A percentile compares a stretch with the other conserved stretches of the same genome.
Conservation (phyloP, 2,888 invertebrate genomes). For the Octonoba sinensis region DNA sequence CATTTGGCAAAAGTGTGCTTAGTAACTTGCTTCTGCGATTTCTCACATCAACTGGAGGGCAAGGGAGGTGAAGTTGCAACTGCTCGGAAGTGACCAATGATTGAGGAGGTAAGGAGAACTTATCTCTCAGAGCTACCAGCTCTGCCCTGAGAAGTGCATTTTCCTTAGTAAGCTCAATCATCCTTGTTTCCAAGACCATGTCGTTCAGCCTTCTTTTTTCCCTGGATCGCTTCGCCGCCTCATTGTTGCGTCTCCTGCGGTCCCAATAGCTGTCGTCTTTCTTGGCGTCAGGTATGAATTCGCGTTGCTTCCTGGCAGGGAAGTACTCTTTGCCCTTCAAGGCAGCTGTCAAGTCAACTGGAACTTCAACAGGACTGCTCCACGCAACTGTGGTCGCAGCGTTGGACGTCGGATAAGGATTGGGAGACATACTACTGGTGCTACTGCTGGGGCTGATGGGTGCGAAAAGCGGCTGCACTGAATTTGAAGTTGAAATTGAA, state of each 20-base stretch:
- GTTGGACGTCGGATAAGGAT: constrained; percentile 28
- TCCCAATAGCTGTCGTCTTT: constrained; percentile 99
- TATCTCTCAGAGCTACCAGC: constrained; percentile 90
- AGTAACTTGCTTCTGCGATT: constrained; percentile 64
- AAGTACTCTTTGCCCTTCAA: constrained; percentile 58
- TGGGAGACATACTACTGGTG: constrained; percentile 53
- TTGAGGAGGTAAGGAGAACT: constrained; percentile 89
- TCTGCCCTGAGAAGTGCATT: constrained; percentile 95
- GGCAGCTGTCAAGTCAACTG: constrained; percentile 51
- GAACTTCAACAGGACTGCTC: constrained; percentile 34
- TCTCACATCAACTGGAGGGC: constrained; percentile 41
- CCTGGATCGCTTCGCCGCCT: constrained; percentile 95
- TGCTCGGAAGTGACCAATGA: constrained; percentile 84
- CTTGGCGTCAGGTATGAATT: constrained; percentile 96
- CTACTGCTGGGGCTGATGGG: constrained; percentile 34
- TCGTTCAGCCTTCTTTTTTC: constrained; percentile 96
- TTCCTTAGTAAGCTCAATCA: constrained; percentile 93
- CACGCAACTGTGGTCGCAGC: constrained; percentile 11
- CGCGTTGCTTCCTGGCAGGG: constrained; percentile 84
- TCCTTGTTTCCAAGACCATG: constrained; percentile 94
- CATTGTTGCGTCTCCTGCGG: constrained; percentile 93
- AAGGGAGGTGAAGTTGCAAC: constrained; percentile 72
- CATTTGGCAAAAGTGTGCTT: constrained; percentile 51
- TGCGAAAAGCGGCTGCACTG: constrained; percentile 19
- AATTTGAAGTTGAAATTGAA: neutral